Conservation (phyloP, 2,797 vertebrate species). For the Rhynchotus rufescens region DNA sequence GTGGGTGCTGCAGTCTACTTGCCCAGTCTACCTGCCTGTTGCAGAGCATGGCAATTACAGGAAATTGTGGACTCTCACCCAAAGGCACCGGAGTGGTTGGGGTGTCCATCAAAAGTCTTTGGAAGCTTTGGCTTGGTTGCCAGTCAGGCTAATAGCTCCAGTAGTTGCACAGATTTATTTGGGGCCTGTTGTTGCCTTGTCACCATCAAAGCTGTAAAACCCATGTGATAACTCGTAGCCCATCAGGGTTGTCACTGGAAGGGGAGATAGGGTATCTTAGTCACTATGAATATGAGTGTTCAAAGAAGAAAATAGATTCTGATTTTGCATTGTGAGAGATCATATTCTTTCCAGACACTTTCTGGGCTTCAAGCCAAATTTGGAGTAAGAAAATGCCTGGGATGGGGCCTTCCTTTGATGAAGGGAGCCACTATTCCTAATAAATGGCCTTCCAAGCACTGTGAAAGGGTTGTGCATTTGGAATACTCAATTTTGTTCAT, state of each 20-base stretch:
- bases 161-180: neutral
- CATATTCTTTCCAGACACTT: neutral
- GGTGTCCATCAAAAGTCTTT: neutral
- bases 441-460: neutral
- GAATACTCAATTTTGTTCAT: rapidly evolving
- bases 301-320: neutral
- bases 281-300: rapidly evolving
- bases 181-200: neutral
- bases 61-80: neutral
- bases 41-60: neutral
- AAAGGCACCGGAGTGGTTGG: neutral
- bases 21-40: neutral
- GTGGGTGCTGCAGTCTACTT: neutral
- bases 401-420: neutral
- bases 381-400: neutral
- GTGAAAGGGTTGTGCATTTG: neutral
- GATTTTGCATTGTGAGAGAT: neutral
- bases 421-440: neutral
- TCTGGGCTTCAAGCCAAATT: neutral
- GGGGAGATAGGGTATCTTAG: neutral
- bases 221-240: neutral
- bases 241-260: neutral
- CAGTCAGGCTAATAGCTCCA: neutral
- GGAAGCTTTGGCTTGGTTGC: neutral
- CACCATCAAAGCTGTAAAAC: neutral